A percentile compares a stretch with the other conserved stretches of the same genome.
Evolutionary conservation across 64 coral and sea anemone species (phyloP).

Genomic region (Acropora yongei): DNA sequence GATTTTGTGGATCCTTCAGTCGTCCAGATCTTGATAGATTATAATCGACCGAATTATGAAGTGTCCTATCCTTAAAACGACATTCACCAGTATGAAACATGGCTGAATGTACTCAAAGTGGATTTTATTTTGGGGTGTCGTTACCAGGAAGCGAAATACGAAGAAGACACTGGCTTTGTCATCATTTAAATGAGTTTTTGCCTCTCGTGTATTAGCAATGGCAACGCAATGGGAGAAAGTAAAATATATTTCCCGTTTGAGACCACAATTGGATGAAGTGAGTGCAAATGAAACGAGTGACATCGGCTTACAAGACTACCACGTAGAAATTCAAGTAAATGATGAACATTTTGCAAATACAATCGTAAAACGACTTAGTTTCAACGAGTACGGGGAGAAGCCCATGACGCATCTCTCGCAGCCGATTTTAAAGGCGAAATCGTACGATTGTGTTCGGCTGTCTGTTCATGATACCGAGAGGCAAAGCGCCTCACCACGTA

Average conservation of each 20-base stretch:
- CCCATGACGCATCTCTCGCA: neutral
- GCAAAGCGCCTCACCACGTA: neutral
- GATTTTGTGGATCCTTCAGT: too few relatives aligned
- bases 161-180: neutral
- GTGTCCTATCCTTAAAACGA: too few relatives aligned
- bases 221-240: slow-evolving; percentile 41
- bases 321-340: slow-evolving; percentile 2
- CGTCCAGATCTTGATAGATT: too few relatives aligned
- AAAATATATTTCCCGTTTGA: slow-evolving; percentile 12
- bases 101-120: neutral
- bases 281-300: slow-evolving; percentile 2
- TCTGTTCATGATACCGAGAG: slow-evolving; percentile 1
- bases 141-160: neutral
- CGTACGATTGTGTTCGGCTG: neutral
- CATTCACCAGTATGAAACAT: too few relatives aligned
- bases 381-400: neutral
- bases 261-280: neutral
- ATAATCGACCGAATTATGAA: too few relatives aligned
- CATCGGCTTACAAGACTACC: neutral
- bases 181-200: neutral
- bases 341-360: neutral
- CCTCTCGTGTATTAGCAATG: neutral
- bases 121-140: neutral
- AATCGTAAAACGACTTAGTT: neutral
- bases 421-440: neutral